Evolutionary conservation across 2,113 vertebrate genomes (phyloP), one percentile per base, ranked within the genome.

Genomic region (Naja naja): DNA sequence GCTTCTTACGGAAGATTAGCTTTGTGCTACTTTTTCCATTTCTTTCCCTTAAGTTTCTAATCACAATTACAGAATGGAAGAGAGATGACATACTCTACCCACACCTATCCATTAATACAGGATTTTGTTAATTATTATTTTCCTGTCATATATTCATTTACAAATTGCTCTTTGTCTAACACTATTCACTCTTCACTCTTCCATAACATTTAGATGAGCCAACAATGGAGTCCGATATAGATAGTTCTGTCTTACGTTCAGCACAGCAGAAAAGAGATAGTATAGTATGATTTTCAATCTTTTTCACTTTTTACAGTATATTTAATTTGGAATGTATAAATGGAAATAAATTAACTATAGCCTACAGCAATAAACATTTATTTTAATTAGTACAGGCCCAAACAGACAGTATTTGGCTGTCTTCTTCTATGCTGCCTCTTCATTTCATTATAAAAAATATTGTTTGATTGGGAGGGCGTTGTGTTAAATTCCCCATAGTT

Each of bases 301-400:
- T 94, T 20, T 94, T 95, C 90, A 81, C 91, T 94, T 93, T 88
- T 93, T 96, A 87, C 14, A 95, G 87, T 30, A 95, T 97, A 96
- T 95, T 96, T 94, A 94, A 96, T 96, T 97, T 94, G 12, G 25
- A 94, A 91, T 94, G 88, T 89, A 92, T 81, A 94, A 95, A 95
- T 95, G 53, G 95, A 95, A 96, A 95, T 95, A 91, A 90, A 95
- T 96, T 96, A 96, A 34, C 53, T 89, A n/a, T 58, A 91, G 64
- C 86, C 87, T 95, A 94, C 94, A 94, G 27, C 94, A 95, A 93
- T 94, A 92, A 94, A 6, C 92, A 94, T 96, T 96, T 95, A 52
- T 96, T 97, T 96, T 94, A 92, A 91, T 95, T 94, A 93, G 0
- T 45, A 85, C 88, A 93, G 94, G 5, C 5, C 43, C 92, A 93